Conservation (phyloP, 2,888 invertebrate genomes). For the Melipona bicolor region DNA sequence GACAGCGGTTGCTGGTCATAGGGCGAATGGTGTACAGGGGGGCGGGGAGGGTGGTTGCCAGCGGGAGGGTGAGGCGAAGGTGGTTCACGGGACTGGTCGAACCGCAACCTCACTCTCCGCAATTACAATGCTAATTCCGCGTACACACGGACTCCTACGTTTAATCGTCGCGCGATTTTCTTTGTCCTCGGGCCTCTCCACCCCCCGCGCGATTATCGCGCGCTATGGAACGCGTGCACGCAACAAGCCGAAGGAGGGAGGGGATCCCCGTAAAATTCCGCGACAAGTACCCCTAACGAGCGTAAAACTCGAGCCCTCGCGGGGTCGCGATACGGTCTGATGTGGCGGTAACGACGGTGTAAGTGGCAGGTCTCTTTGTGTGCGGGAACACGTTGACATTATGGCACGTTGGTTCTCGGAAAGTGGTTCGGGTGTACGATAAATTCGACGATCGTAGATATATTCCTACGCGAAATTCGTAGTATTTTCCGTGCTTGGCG, state of each 20-base stretch:
- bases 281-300: constrained; percentile 53
- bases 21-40: background rate
- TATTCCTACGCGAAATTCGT: background rate
- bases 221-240: constrained; percentile 35
- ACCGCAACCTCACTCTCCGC: constrained; percentile 66
- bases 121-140: constrained; percentile 72
- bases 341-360: constrained; percentile 13
- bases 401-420: background rate
- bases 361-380: background rate
- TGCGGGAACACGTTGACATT: background rate
- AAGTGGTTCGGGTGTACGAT: background rate
- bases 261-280: constrained; percentile 26
- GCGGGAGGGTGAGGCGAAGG: constrained; percentile 8
- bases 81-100: constrained; percentile 46
- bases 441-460: constrained; percentile 3
- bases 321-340: constrained; percentile 14
- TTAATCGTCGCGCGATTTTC: constrained; percentile 69
- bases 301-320: constrained; percentile 38
- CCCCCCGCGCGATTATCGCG: constrained; percentile 44
- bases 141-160: constrained; percentile 58
- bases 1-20: constrained; percentile 38
- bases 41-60: background rate
- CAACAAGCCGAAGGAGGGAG: constrained; percentile 3
- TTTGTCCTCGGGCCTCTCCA: constrained; percentile 43
- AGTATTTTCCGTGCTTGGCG: background rate